A percentile compares a stretch with the other conserved stretches of the same genome.
Conservation (phyloP, 2,113 vertebrate genomes). For the Psilopsiagon aymara region DNA sequence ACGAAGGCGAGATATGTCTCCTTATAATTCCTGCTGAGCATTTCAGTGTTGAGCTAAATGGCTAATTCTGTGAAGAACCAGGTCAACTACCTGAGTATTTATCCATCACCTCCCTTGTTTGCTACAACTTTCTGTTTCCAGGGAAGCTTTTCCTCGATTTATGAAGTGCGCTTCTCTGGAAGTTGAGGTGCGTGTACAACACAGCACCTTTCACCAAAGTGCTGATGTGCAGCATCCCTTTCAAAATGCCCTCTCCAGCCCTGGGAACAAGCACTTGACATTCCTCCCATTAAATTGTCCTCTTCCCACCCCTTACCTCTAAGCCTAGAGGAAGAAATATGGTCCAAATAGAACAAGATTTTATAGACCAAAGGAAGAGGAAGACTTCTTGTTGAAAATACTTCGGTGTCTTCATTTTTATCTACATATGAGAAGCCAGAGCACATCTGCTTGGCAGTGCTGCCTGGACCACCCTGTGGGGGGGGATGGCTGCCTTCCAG, state of each 20-base stretch:
- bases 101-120: neutral
- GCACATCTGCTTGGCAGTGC: neutral
- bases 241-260: neutral
- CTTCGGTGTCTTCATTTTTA: neutral
- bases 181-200: neutral
- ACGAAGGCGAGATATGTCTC: neutral
- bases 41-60: neutral
- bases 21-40: neutral
- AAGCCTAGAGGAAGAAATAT: neutral
- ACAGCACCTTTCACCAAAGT: neutral
- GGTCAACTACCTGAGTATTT: neutral
- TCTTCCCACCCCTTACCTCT: neutral
- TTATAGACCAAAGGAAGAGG: neutral
- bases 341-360: neutral
- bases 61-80: neutral
- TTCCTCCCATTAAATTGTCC: neutral
- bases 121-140: neutral
- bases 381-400: neutral
- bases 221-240: neutral
- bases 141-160: neutral
- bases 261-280: neutral
- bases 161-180: neutral
- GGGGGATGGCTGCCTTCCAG: neutral
- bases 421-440: neutral
- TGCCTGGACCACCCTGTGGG: neutral